Conservation (phyloP, 2,113 vertebrate genomes). For the Grus americana region DNA sequence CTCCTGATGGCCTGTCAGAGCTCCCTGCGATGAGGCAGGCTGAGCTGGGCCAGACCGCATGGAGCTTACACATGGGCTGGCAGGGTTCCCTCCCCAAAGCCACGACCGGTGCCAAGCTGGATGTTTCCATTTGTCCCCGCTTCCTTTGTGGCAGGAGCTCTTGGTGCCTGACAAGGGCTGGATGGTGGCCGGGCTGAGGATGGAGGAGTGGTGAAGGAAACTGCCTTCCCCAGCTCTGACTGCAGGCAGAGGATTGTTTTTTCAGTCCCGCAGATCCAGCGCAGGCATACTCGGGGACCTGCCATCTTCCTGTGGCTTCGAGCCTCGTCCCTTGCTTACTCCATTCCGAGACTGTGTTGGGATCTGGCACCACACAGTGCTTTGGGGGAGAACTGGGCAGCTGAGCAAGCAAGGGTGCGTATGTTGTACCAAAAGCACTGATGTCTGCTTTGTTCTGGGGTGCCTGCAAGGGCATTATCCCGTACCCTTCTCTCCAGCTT, state of each 20-base stretch:
- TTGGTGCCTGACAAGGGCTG: neutral
- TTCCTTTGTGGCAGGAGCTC: neutral
- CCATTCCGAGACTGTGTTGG: neutral
- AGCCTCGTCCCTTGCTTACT: neutral
- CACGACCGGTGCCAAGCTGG: neutral
- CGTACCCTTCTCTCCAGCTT: neutral
- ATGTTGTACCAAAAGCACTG: neutral
- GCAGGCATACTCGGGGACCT: neutral
- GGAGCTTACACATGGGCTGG: constrained; percentile 33
- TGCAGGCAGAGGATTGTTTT: neutral
- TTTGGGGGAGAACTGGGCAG: neutral
- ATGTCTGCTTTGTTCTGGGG: neutral
- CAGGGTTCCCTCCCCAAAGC: neutral
- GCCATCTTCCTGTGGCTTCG: neutral
- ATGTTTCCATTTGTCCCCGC: neutral
- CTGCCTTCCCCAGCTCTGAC: neutral
- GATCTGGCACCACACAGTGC: neutral
- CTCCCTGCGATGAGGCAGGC: neutral
- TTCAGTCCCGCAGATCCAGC: neutral
- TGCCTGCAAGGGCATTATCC: neutral
- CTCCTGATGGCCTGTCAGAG: neutral
- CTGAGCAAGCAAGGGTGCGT: neutral
- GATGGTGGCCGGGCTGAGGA: neutral
- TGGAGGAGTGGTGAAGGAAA: neutral
- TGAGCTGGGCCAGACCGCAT: constrained; percentile 7